Percentiles rank a stretch among this genome's conserved stretches.
Conservation (phyloP, 1,140 invertebrate genomes). For the Limonius californicus region DNA sequence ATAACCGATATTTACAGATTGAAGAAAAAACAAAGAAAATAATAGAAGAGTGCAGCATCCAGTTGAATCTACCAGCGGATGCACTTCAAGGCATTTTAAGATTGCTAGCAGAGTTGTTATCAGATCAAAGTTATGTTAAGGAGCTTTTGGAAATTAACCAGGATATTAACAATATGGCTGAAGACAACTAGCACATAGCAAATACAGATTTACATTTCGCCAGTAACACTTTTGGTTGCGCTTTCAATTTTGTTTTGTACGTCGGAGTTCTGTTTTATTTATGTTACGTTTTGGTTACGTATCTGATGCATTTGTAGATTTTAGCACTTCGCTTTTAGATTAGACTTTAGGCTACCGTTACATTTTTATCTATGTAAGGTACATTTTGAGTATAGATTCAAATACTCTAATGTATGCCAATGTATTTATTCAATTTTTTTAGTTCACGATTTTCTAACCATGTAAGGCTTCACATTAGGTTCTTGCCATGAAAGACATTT, state of each 20-base stretch:
- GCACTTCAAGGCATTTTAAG: slow-evolving; percentile 60
- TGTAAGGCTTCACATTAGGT: too few species aligned
- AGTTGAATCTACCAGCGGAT: slow-evolving; percentile 61
- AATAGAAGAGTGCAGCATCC: slow-evolving; percentile 64
- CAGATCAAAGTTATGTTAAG: slow-evolving; percentile 66
- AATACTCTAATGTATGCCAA: too few species aligned
- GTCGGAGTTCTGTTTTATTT: neutral
- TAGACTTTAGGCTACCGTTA: neutral
- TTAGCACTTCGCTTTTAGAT: neutral
- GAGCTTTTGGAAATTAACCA: slow-evolving; percentile 70
- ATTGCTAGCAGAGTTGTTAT: slow-evolving; percentile 62
- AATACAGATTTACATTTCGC: slow-evolving; percentile 11
- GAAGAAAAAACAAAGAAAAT: slow-evolving; percentile 58
- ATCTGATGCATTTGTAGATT: neutral
- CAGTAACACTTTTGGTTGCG: neutral
- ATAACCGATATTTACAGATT: slow-evolving; percentile 50
- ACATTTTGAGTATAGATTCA: too few species aligned
- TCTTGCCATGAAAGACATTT: too few species aligned
- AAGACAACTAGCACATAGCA: slow-evolving; percentile 59
- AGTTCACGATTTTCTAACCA: too few species aligned
- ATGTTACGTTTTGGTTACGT: neutral
- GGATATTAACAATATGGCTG: slow-evolving; percentile 68
- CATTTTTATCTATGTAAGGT: neutral
- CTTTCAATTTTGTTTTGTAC: neutral
- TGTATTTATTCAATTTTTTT: too few species aligned